Evolutionary conservation across 1,140 invertebrate species (phyloP).

Genomic region (Coenobita brevimanus): DNA sequence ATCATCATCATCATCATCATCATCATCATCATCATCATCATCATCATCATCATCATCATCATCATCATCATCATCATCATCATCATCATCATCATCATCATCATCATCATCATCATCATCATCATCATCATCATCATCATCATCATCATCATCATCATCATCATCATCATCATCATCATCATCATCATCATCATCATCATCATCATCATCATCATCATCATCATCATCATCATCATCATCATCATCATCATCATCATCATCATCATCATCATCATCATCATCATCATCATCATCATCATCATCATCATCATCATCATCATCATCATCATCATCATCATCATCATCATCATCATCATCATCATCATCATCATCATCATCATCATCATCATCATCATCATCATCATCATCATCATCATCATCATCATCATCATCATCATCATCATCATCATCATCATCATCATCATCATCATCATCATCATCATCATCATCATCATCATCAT

Average conservation of each 20-base stretch:
- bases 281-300: background rate
- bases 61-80: background rate
- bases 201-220: background rate
- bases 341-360: background rate
- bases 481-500: background rate
- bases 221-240: background rate
- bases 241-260: background rate
- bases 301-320: background rate
- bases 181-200: background rate
- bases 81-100: background rate
- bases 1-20: background rate
- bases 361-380: background rate
- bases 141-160: background rate
- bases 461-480: background rate
- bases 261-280: background rate
- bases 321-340: background rate
- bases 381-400: background rate
- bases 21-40: background rate
- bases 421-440: background rate
- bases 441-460: background rate
- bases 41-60: background rate
- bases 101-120: background rate
- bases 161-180: background rate
- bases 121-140: background rate
- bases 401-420: background rate